Evolutionary conservation across 2,113 vertebrate genomes (phyloP).

Genomic region (Talpa occidentalis): DNA sequence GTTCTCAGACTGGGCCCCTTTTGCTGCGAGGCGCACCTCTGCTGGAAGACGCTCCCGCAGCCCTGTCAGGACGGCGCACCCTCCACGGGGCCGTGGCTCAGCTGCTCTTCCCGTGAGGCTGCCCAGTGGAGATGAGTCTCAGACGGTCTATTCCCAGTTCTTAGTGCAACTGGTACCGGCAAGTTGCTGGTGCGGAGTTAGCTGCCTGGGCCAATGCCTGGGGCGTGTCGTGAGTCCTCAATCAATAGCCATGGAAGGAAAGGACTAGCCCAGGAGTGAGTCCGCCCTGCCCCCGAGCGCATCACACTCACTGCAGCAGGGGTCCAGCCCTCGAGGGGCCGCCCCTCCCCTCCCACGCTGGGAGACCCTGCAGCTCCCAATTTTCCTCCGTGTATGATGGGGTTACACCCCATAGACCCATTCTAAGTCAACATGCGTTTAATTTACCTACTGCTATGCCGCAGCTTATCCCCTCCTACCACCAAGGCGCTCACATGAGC

Average conservation of each 20-base stretch:
- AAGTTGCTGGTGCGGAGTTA: background rate
- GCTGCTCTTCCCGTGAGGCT: background rate
- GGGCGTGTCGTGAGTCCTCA: background rate
- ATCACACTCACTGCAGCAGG: background rate
- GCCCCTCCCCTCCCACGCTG: background rate
- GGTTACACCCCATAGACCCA: no score
- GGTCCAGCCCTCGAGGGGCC: background rate
- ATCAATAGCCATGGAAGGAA: background rate
- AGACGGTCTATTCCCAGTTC: background rate
- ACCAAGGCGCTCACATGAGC: background rate
- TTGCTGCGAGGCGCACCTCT: rapidly evolving
- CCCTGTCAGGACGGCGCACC: no score
- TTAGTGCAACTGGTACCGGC: background rate
- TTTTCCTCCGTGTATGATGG: no score
- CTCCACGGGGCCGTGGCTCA: rapidly evolving
- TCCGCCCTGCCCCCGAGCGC: background rate
- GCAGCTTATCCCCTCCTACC: no score
- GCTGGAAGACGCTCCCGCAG: no score
- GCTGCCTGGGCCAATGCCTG: background rate
- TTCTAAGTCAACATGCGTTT: background rate
- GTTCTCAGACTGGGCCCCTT: background rate
- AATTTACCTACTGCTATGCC: background rate
- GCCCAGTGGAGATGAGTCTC: background rate
- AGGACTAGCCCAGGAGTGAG: background rate
- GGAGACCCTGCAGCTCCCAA: no score